Percentiles rank a stretch among this genome's conserved stretches.
Evolutionary conservation across 2,113 vertebrate genomes (phyloP).

Genomic region (Dermatemys mawii): DNA sequence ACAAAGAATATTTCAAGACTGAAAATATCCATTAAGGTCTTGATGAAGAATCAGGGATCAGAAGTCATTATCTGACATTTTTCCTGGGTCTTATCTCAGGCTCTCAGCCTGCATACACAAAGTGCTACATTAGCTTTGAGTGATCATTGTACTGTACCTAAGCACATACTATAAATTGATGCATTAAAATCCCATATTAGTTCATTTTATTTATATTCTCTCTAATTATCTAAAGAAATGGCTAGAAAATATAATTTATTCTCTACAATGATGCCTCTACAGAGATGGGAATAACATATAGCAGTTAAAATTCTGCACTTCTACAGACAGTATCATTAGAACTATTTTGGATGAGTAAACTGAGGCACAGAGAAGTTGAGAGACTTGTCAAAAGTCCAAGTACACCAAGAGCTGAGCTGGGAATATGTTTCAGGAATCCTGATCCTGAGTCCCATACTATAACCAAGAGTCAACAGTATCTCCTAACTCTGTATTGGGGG

Average conservation of each 20-base stretch:
- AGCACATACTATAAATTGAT: rapidly evolving
- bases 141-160: no score
- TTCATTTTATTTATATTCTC: not conserved
- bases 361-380: not conserved
- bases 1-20: slow-evolving; percentile 62
- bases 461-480: not conserved
- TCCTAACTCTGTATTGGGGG: not conserved
- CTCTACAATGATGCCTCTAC: not conserved
- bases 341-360: not conserved
- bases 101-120: not conserved
- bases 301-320: not conserved
- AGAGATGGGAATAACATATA: not conserved
- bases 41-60: slow-evolving; percentile 12
- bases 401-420: not conserved
- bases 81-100: not conserved
- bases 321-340: not conserved
- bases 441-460: not conserved
- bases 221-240: not conserved
- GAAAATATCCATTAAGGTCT: slow-evolving; percentile 45
- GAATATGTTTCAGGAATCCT: not conserved
- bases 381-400: not conserved
- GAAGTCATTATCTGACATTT: not conserved
- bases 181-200: not conserved
- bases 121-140: not conserved
- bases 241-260: not conserved